phyloP scores from a whole-genome alignment of 1,140 invertebrate species.

The Onthophagus taurus region DNA sequence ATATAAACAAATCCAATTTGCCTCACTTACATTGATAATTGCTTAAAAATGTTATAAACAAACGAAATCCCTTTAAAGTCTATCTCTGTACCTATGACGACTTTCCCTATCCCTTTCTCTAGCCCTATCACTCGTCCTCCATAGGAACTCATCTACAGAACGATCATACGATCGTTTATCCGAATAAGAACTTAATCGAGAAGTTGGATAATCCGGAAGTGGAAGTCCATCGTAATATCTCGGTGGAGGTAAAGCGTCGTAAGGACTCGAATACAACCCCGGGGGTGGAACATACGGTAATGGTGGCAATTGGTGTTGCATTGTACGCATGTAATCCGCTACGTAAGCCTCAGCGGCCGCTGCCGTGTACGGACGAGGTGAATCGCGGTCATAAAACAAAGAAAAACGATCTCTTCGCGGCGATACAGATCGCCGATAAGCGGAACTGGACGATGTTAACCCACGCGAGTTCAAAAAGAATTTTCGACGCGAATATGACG shows the following conservation, averaged over 20 bases:
- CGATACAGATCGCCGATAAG: constrained; percentile 49
- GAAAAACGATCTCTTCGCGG: constrained; percentile 37
- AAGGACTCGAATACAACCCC: constrained; percentile 47
- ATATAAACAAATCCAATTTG: too few relatives aligned
- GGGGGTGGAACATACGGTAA: constrained; percentile 57
- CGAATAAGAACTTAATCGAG: constrained; percentile 46
- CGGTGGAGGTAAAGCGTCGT: constrained; percentile 61
- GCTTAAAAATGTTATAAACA: too few relatives aligned
- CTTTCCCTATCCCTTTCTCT: constrained; percentile 38
- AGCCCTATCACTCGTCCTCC: constrained; percentile 62
- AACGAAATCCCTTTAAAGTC: too few relatives aligned
- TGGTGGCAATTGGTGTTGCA: constrained; percentile 68
- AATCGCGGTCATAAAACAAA: constrained; percentile 35
- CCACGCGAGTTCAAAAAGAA: constrained; percentile 41
- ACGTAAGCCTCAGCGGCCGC: constrained; percentile 66
- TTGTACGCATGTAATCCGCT: constrained; percentile 69
- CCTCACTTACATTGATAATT: too few relatives aligned
- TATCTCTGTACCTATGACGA: constrained; percentile 26
- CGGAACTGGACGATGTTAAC: constrained; percentile 37
- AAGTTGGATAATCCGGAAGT: constrained; percentile 47
- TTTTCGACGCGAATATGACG: constrained; percentile 41
- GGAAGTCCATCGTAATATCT: constrained; percentile 71
- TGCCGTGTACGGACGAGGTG: constrained; percentile 39
- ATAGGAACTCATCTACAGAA: constrained; percentile 83
- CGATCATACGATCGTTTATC: constrained; percentile 78